phyloP scores from a whole-genome alignment of 2,888 invertebrate genomes.

The Cheilosia urbana region DNA sequence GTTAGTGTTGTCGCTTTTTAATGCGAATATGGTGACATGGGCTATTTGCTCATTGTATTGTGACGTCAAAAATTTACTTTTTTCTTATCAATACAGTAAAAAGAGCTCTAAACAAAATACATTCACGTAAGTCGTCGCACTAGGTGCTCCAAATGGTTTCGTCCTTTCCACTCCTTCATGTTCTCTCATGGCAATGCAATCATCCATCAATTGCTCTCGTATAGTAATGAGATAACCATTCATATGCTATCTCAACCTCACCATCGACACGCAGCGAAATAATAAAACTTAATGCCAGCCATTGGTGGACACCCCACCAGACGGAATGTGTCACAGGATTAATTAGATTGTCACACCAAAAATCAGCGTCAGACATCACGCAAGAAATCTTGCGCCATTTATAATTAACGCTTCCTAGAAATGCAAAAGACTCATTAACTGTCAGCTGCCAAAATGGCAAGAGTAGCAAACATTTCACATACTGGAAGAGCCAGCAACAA shows the following conservation, averaged over 20 bases:
- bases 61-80: too few species aligned
- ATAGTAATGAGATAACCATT: not conserved
- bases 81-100: too few species aligned
- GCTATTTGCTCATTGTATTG: too few species aligned
- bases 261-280: conserved; percentile 69
- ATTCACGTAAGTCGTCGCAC: too few species aligned
- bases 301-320: conserved; percentile 52
- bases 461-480: conserved; percentile 21
- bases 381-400: conserved; percentile 54
- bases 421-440: conserved; percentile 75
- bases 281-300: conserved; percentile 62
- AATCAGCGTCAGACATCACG: conserved; percentile 72
- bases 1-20: too few species aligned
- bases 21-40: too few species aligned
- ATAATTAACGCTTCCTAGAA: conserved; percentile 74
- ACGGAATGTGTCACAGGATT: conserved; percentile 69
- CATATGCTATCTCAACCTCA: conserved; percentile 19
- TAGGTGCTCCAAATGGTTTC: not conserved
- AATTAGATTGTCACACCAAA: conserved; percentile 64
- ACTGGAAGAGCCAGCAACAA: conserved; percentile 24
- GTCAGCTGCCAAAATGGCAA: conserved; percentile 42
- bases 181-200: not conserved
- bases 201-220: not conserved
- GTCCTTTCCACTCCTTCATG: not conserved
- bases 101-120: too few species aligned